Percentiles rank a stretch among this genome's conserved stretches.
Conservation (phyloP, 2,888 invertebrate species). For the Caenorhabditis japonica region DNA sequence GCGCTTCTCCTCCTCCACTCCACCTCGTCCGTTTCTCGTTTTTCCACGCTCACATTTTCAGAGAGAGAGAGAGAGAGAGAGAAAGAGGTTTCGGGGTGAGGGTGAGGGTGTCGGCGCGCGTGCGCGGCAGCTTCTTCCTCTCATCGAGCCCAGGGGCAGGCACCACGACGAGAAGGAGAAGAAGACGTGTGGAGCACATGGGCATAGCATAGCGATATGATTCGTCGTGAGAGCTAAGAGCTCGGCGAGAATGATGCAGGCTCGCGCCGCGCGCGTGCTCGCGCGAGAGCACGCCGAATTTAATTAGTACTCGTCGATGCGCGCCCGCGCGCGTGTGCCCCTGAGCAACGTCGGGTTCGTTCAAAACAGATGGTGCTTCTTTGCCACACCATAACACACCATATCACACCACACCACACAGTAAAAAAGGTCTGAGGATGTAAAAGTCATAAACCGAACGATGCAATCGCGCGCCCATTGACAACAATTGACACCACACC, state of each 20-base stretch:
- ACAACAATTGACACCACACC: no score
- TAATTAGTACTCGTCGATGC: conserved; percentile 55
- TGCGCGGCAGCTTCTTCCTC: conserved; percentile 19
- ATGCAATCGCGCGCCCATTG: conserved; percentile 44
- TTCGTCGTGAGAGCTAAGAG: conserved; percentile 41
- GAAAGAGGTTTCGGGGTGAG: conserved; percentile 3
- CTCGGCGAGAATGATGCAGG: no score
- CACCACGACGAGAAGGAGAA: no score
- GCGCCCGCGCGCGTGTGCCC: conserved; percentile 27
- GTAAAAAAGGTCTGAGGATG: conserved; percentile 17
- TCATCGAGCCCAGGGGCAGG: no score
- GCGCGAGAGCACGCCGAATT: conserved; percentile 48
- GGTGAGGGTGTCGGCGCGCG: conserved; percentile 22
- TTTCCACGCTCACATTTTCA: conserved; percentile 19
- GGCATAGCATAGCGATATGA: conserved; percentile 49
- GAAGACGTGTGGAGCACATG: conserved; percentile 7
- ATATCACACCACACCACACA: background rate
- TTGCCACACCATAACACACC: no score
- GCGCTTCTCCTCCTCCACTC: no score
- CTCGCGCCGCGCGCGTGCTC: conserved; percentile 39
- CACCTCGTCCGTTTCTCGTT: conserved; percentile 17
- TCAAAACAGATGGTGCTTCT: conserved; percentile 44
- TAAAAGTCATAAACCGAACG: no score
- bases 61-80: no score
- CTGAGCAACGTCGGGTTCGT: conserved; percentile 29